Conservation (phyloP, 2,888 invertebrate species). For the Nomada flava region DNA sequence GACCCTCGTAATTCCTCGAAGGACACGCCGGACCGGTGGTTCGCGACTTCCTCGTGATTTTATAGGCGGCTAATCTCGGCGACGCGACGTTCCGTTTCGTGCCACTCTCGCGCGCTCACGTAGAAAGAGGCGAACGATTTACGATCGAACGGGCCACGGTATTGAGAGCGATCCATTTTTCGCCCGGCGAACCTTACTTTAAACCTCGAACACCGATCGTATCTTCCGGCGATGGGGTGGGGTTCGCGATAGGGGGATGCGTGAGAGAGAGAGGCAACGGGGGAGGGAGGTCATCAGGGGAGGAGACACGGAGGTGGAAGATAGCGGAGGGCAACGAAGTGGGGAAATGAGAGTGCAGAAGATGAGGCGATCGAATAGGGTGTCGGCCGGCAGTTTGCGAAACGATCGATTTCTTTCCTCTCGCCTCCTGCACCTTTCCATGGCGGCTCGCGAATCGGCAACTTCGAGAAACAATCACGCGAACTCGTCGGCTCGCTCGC, state of each 20-base stretch:
- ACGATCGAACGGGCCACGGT: constrained; percentile 53
- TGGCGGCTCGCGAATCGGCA: constrained; percentile 23
- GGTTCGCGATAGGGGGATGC: not conserved
- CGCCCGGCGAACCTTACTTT: constrained; percentile 35
- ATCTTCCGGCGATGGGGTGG: constrained; percentile 30
- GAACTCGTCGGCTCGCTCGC: not conserved
- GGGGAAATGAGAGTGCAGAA: not conserved
- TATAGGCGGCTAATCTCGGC: constrained; percentile 60
- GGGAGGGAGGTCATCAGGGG: not conserved
- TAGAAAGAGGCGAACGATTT: constrained; percentile 42
- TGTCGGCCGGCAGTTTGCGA: constrained; percentile 29
- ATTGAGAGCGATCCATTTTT: constrained; percentile 61
- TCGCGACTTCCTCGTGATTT: constrained; percentile 60
- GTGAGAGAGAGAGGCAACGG: not conserved
- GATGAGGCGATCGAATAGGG: constrained; percentile 13
- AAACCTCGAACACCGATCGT: constrained; percentile 43
- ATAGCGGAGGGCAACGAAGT: no score
- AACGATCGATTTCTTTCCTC: not conserved
- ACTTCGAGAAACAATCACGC: constrained; percentile 40
- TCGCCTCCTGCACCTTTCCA: not conserved
- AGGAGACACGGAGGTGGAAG: not conserved
- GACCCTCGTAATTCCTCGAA: constrained; percentile 61
- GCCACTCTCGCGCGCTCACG: constrained; percentile 29
- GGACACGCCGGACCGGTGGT: constrained; percentile 50
- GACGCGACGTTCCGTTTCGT: constrained; percentile 41